Percentiles rank a stretch among this genome's conserved stretches.
Evolutionary conservation across 2,113 vertebrate genomes (phyloP).

Genomic region (Cololabis saira): DNA sequence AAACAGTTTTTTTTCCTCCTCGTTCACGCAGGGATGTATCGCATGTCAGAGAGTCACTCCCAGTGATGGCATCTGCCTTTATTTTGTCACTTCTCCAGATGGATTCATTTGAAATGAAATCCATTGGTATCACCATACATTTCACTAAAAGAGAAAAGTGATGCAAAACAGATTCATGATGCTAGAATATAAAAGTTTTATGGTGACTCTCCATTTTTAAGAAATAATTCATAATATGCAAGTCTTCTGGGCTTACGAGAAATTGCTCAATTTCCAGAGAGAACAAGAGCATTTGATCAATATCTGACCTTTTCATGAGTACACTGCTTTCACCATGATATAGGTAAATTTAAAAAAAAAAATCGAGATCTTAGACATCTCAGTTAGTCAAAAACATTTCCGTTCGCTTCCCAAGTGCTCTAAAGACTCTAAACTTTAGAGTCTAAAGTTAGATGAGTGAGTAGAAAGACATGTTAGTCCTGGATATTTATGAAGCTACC

Average conservation of each 20-base stretch:
- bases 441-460: slow-evolving; percentile 60
- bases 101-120: slow-evolving; percentile 57
- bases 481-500: slow-evolving; percentile 52
- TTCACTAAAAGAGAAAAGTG: background rate
- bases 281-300: slow-evolving; percentile 3
- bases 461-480: slow-evolving; percentile 39
- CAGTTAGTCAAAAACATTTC: slow-evolving; percentile 24
- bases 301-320: background rate
- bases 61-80: slow-evolving; percentile 27
- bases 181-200: slow-evolving; percentile 21
- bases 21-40: too few species aligned
- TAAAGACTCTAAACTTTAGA: slow-evolving; percentile 44
- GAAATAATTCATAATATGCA: too few species aligned
- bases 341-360: slow-evolving; percentile 28
- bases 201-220: slow-evolving; percentile 55
- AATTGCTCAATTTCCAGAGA: background rate
- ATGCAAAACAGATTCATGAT: too few species aligned
- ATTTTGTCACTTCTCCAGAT: slow-evolving; percentile 53
- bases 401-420: slow-evolving; percentile 16
- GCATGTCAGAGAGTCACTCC: too few species aligned
- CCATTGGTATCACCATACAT: slow-evolving; percentile 49
- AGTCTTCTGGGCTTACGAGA: background rate
- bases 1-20: too few species aligned
- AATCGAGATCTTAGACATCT: slow-evolving; percentile 12
- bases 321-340: background rate